Conservation (phyloP, 1,140 invertebrate species). For the Drosophila quadrilineata region DNA sequence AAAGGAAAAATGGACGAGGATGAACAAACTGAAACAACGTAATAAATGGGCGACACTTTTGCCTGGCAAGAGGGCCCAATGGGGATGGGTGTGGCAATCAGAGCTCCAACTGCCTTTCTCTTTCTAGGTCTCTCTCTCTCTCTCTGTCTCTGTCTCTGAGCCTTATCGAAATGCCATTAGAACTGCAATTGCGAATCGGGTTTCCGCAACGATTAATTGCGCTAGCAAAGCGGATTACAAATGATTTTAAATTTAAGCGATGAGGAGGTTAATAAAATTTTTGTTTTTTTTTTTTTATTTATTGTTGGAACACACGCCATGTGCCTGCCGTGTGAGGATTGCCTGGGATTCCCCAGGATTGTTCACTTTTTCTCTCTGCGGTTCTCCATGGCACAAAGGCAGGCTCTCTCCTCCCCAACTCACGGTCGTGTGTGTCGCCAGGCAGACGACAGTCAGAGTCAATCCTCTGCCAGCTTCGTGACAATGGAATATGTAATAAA, state of each 20-base stretch:
- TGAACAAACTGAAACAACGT: not conserved
- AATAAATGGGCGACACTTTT: slow-evolving; percentile 40
- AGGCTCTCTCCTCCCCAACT: no score
- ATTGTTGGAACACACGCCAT: slow-evolving; percentile 26
- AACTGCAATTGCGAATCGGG: not conserved
- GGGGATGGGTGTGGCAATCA: no score
- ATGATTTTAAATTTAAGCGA: slow-evolving; percentile 44
- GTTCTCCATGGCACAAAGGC: no score
- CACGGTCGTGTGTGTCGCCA: slow-evolving; percentile 33
- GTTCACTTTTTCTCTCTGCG: not conserved
- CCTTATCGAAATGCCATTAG: slow-evolving; percentile 21
- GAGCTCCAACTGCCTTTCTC: not conserved
- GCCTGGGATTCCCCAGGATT: slow-evolving; percentile 17
- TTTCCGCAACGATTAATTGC: slow-evolving; percentile 66
- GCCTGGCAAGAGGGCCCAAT: not conserved
- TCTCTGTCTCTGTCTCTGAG: no score
- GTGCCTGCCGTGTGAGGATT: slow-evolving; percentile 33
- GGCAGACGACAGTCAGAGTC: slow-evolving; percentile 39
- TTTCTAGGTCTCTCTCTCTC: no score
- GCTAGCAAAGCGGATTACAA: slow-evolving; percentile 61
- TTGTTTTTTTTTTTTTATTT: slow-evolving; percentile 27
- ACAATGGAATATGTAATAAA: slow-evolving; percentile 59
- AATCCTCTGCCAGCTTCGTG: slow-evolving; percentile 32
- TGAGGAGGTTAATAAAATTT: slow-evolving; percentile 67
- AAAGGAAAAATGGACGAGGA: not conserved